Evolutionary conservation across 1,140 invertebrate genomes (phyloP).

Genomic region (Megalonaias nervosa): DNA sequence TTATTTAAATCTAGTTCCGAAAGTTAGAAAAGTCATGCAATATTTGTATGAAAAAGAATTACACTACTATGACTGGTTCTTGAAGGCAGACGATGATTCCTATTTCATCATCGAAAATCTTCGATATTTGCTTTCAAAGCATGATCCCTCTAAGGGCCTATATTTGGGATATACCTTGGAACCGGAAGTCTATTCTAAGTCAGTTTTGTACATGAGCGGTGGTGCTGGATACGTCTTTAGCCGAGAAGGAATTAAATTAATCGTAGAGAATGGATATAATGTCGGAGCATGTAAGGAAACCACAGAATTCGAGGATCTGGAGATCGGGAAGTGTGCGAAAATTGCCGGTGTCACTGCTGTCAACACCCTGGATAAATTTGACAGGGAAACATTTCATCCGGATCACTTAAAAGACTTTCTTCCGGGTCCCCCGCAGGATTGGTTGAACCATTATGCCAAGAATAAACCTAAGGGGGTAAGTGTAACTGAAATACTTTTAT

Average conservation of each 20-base stretch:
- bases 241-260: conserved; percentile 21
- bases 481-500: not conserved
- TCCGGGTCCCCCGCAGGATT: conserved; percentile 28
- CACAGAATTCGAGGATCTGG: conserved; percentile 90
- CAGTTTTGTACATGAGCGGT: conserved; percentile 34
- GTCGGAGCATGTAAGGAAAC: conserved; percentile 74
- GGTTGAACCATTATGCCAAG: conserved; percentile 32
- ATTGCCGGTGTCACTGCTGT: conserved; percentile 87
- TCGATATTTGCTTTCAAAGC: conserved; percentile 84
- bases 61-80: conserved; percentile 56
- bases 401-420: conserved; percentile 30
- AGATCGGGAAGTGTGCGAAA: conserved; percentile 87
- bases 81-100: conserved; percentile 72
- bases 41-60: conserved; percentile 31
- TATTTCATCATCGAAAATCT: conserved; percentile 94
- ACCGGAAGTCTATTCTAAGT: not conserved
- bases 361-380: conserved; percentile 86
- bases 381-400: conserved; percentile 88
- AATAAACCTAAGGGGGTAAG: conserved; percentile 39
- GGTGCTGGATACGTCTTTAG: conserved; percentile 36
- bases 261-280: conserved; percentile 69
- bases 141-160: conserved; percentile 43
- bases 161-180: conserved; percentile 33
- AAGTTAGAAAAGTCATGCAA: conserved; percentile 25
- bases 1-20: conserved; percentile 33